A percentile compares a stretch with the other conserved stretches of the same genome.
Conservation (phyloP, 2,888 invertebrate genomes). For the Pristionchus mayeri region DNA sequence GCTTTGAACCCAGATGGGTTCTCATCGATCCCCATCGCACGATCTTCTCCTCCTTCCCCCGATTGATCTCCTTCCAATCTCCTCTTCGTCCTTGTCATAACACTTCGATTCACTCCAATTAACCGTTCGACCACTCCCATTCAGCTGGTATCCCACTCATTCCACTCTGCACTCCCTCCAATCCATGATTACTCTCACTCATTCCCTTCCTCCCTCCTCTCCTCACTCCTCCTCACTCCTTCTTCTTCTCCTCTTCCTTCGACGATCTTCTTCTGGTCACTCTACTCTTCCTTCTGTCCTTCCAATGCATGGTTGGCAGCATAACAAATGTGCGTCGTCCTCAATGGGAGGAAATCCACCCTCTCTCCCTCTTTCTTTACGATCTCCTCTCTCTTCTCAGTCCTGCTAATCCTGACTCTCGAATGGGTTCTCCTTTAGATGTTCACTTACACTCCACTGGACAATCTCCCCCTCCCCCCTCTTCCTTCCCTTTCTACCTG, state of each 20-base stretch:
- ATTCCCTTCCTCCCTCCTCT: not conserved
- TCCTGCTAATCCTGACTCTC: slow-evolving; percentile 10
- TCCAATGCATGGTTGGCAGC: slow-evolving; percentile 43
- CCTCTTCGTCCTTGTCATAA: slow-evolving; percentile 37
- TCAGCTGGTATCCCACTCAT: slow-evolving; percentile 51
- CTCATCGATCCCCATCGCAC: not conserved
- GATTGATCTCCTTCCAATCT: not conserved
- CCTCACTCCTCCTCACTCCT: not conserved
- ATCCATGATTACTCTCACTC: not conserved
- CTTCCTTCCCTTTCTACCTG: not conserved
- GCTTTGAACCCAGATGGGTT: not conserved
- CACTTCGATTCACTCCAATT: not conserved
- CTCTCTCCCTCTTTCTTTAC: slow-evolving; percentile 30
- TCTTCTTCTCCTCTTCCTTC: not conserved
- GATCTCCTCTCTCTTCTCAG: slow-evolving; percentile 33
- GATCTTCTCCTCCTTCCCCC: not conserved
- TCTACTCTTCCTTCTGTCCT: slow-evolving; percentile 1
- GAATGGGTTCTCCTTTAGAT: slow-evolving; percentile 22
- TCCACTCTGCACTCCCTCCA: not conserved
- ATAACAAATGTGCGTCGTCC: slow-evolving; percentile 40
- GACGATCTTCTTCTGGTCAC: not conserved
- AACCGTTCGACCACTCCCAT: slow-evolving; percentile 38
- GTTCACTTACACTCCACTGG: slow-evolving; percentile 31
- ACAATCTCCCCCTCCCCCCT: not conserved
- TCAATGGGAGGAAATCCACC: slow-evolving; percentile 29